phyloP scores from a whole-genome alignment of 2,113 vertebrate species.

The Chinchilla lanigera region DNA sequence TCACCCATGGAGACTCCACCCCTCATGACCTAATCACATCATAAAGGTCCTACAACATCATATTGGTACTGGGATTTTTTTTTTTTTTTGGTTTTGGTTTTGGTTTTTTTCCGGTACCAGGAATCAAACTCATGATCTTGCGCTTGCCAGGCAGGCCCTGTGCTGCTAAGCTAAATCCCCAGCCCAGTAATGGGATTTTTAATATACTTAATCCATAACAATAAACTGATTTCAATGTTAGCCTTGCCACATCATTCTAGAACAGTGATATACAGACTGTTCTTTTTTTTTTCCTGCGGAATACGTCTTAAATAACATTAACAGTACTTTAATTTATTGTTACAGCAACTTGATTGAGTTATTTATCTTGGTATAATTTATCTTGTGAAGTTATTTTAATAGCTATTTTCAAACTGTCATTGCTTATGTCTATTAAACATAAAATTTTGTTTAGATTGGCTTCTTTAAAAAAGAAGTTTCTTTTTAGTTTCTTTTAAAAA shows the following conservation, averaged over 20 bases:
- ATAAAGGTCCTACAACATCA: background rate
- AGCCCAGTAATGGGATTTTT: too few species aligned
- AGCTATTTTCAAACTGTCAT: background rate
- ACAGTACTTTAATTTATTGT: background rate
- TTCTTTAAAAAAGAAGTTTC: background rate
- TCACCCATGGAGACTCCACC: too few species aligned
- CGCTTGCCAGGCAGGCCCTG: too few species aligned
- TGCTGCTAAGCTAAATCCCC: too few species aligned
- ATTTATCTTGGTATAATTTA: background rate
- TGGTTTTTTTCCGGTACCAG: too few species aligned
- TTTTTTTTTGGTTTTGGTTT: too few species aligned
- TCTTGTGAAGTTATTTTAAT: background rate
- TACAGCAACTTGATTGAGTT: background rate
- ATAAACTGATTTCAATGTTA: background rate
- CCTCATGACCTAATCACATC: accelerated
- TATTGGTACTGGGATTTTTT: too few species aligned
- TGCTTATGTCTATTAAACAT: background rate
- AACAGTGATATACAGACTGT: background rate
- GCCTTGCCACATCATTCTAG: background rate
- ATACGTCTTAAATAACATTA: background rate
- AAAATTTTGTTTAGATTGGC: background rate
- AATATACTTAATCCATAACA: too few species aligned
- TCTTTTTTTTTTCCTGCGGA: background rate
- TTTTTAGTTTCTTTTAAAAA: background rate
- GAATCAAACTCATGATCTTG: too few species aligned